Percentiles rank a stretch among this genome's conserved stretches.
Evolutionary conservation across 2,797 vertebrate species (phyloP).

Genomic region (Telmatherina bonti): DNA sequence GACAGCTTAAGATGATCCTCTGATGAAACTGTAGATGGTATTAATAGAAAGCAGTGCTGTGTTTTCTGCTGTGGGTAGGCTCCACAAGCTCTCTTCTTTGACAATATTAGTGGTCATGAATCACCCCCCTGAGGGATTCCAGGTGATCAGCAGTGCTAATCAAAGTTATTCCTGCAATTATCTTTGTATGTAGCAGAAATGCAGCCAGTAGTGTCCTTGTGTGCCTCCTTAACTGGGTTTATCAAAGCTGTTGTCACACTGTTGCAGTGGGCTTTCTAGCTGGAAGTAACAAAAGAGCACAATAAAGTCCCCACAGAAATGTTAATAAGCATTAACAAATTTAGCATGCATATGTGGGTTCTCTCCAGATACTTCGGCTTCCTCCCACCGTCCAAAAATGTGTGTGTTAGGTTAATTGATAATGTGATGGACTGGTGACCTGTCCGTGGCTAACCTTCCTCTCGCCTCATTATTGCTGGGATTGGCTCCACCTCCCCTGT

Average conservation of each 20-base stretch:
- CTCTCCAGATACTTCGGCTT: no score
- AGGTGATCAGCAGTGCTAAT: slow-evolving; percentile 46
- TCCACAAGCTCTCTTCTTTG: slow-evolving; percentile 36
- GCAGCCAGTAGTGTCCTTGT: neutral
- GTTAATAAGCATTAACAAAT: no score
- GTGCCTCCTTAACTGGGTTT: neutral
- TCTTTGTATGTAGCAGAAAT: slow-evolving; percentile 2
- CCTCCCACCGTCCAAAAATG: no score
- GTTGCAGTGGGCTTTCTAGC: neutral
- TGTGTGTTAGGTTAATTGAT: no score
- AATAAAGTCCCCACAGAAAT: neutral
- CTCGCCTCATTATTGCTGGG: no score
- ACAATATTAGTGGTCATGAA: slow-evolving; percentile 14
- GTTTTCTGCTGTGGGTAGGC: slow-evolving; percentile 22
- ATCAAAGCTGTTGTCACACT: slow-evolving; percentile 3
- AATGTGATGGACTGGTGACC: no score
- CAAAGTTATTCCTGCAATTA: slow-evolving; percentile 41
- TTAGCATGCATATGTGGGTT: no score
- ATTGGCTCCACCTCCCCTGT: no score
- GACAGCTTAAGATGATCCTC: slow-evolving; percentile 28
- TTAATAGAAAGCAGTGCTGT: slow-evolving; percentile 16
- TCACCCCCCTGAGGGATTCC: slow-evolving; percentile 37
- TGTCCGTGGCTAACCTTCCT: no score
- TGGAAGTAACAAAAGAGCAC: no score
- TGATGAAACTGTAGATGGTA: neutral